A percentile compares a stretch with the other conserved stretches of the same genome.
Evolutionary conservation across 2,113 vertebrate species (phyloP).

Genomic region (Heterochromis multidens): DNA sequence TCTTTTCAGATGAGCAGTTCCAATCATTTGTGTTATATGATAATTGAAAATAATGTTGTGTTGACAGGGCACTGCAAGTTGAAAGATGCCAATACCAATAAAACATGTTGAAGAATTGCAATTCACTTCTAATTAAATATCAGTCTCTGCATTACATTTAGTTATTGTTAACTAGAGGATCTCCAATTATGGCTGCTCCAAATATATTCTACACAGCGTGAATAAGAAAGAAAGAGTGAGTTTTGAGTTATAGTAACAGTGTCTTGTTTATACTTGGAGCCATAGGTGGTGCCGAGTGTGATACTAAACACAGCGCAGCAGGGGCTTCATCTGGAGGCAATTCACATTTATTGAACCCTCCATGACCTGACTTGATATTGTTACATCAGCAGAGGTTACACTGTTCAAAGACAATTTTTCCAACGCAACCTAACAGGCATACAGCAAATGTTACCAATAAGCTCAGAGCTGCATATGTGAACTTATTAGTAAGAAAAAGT

Average conservation of each 20-base stretch:
- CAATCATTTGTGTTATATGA: conserved; percentile 35
- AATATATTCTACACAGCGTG: neutral
- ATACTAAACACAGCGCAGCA: conserved; percentile 43
- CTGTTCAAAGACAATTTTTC: neutral
- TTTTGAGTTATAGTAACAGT: conserved; percentile 15
- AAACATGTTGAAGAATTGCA: neutral
- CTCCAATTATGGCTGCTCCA: neutral
- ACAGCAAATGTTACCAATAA: neutral
- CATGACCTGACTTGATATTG: conserved; percentile 1
- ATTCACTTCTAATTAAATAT: conserved; percentile 7
- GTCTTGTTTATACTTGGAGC: conserved; percentile 48
- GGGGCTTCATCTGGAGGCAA: conserved; percentile 31
- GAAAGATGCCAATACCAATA: conserved; percentile 20
- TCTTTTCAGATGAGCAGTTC: conserved; percentile 36
- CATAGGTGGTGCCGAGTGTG: conserved; percentile 46
- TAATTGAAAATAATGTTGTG: conserved; percentile 17
- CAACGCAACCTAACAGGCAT: neutral
- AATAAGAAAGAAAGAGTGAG: neutral
- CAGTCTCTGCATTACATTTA: neutral
- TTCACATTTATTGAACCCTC: conserved; percentile 42
- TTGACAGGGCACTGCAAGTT: neutral
- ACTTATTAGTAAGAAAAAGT: neutral
- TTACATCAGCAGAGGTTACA: neutral
- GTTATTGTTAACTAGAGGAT: neutral
- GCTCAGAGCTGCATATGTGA: neutral